Evolutionary conservation across 2,113 vertebrate genomes (phyloP).

Genomic region (Ophiodon elongatus): DNA sequence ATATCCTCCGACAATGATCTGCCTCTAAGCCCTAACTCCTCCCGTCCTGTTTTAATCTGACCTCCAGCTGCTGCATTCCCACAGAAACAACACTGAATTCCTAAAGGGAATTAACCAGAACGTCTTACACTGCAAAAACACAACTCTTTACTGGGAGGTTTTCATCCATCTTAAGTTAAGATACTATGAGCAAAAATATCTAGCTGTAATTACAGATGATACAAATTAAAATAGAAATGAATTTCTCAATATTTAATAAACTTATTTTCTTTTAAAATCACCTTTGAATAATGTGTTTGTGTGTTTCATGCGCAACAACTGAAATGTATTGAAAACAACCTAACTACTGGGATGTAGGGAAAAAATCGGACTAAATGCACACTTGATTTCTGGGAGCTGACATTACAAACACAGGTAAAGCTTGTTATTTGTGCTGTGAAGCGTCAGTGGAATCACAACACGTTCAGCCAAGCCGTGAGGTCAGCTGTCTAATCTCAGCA

Average conservation of each 20-base stretch:
- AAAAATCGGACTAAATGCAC: background rate
- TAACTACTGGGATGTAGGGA: background rate
- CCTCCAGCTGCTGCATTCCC: constrained; percentile 54
- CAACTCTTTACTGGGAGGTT: background rate
- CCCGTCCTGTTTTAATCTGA: constrained; percentile 72
- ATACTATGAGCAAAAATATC: background rate
- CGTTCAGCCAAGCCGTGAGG: constrained; percentile 35
- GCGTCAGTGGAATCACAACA: constrained; percentile 25
- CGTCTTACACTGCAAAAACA: background rate
- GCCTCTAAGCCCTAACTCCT: constrained; percentile 62
- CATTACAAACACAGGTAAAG: background rate
- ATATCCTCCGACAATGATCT: constrained; percentile 73
- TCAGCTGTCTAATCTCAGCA: constrained; percentile 66
- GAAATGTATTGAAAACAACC: background rate
- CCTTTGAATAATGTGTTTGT: background rate
- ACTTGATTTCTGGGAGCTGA: background rate
- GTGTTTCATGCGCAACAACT: background rate
- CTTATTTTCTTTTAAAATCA: background rate
- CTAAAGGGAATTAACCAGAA: constrained; percentile 20
- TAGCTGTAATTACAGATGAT: background rate
- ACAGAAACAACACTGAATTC: constrained; percentile 18
- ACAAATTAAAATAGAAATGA: no score
- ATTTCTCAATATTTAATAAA: background rate
- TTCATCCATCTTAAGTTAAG: background rate
- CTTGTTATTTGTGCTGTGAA: constrained; percentile 14